A percentile compares a stretch with the other conserved stretches of the same genome.
Conservation (phyloP, 2,113 vertebrate species). For the Fregetta grallaria region DNA sequence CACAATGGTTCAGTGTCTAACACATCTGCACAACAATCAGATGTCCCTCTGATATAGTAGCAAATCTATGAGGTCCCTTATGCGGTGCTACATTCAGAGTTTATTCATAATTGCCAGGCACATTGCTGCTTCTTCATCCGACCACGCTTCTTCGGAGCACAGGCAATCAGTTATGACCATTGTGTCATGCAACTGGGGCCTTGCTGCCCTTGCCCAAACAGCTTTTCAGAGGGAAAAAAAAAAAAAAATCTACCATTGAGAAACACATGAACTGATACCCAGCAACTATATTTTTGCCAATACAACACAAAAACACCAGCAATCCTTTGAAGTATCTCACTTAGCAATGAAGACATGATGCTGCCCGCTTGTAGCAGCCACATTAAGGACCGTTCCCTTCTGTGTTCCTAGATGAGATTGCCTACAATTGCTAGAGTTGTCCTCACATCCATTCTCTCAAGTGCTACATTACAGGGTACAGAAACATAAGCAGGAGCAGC, state of each 20-base stretch:
- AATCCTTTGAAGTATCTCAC: not conserved
- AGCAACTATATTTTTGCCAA: not conserved
- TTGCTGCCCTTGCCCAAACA: slow-evolving; percentile 34
- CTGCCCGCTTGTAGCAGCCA: not conserved
- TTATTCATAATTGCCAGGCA: slow-evolving; percentile 41
- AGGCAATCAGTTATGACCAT: slow-evolving; percentile 17
- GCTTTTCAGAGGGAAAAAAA: not conserved
- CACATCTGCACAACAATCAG: slow-evolving; percentile 48
- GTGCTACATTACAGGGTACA: not conserved
- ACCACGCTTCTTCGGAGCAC: not conserved
- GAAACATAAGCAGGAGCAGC: not conserved
- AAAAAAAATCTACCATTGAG: not conserved
- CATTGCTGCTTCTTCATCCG: not conserved
- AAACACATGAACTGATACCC: not conserved
- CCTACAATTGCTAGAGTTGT: not conserved
- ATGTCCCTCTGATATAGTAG: not conserved
- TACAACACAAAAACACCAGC: not conserved
- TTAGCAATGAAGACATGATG: not conserved
- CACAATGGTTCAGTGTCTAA: slow-evolving; percentile 28
- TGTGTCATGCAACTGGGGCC: slow-evolving; percentile 17
- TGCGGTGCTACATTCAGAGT: slow-evolving; percentile 11
- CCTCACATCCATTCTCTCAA: not conserved
- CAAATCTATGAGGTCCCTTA: slow-evolving; percentile 20
- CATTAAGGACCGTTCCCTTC: not conserved
- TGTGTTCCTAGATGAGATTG: not conserved